Base-by-base conservation (phyloP, 2,888 invertebrate genomes). In the Dryobota labecula region DNA sequence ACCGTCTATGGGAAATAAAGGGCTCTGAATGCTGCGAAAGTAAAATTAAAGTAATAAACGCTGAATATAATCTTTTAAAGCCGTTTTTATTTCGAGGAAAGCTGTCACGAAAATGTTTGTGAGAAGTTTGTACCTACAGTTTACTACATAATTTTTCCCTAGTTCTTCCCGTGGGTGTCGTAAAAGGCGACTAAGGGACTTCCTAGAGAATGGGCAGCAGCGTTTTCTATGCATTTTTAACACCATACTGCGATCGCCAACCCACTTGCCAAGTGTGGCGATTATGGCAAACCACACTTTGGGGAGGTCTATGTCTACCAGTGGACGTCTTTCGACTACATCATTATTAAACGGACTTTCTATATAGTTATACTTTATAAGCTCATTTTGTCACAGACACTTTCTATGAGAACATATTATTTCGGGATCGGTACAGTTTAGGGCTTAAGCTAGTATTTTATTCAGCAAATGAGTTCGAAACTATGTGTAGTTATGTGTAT, bases 31-130 rank as follows among this genome's bases (percentile, higher is more conserved):
- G 18, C 43, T 60, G 30, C 2, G 11, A 63, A 68, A 63, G 27
- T 51, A 54, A 73, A 79, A 67, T 74, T 63, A 51, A 49, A 77
- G 75, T 67, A 80, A 80, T 80, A 80, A 80, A 74, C 63, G 38
- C 27, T 13, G 24, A 74, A 54, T 45, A 67, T 73, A 43, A 76
- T 60, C 63, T 64, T 79, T 79, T 11, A 54, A 33, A 53, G 11
- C 27, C 30, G n/a, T 47, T 62, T 45, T 63, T 63, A 58, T 63
- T 43, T 24, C 9, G 47, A 58, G 13, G 27, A 62, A 71, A 30
- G 8, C 11, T 30, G 9, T 6, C 5, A 9, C 24, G 43, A 24
- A 20, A 56, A 15, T 67, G 57, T 67, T 0, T 33, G 3, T 24
- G 30, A 38, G 20, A 76, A 33, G 9, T 45, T 13, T 69, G 24